phyloP scores from a whole-genome alignment of 1,140 invertebrate genomes.

The Chionoecetes opilio region DNA sequence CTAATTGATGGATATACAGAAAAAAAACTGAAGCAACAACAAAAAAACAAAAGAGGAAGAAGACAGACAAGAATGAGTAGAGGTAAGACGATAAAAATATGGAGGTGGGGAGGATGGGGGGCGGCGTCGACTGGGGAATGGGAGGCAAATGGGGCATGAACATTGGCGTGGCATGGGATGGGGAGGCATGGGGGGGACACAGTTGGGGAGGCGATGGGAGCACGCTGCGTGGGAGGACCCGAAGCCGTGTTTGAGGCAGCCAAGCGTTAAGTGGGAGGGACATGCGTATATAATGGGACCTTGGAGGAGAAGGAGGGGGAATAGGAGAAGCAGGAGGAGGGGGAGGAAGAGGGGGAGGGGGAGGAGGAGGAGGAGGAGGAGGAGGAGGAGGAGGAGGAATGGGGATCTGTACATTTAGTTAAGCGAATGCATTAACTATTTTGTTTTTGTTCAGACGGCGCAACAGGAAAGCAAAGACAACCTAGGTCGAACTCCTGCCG shows the following conservation, averaged over 20 bases:
- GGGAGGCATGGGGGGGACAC: background rate
- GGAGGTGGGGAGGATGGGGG: background rate
- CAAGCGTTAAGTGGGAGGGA: conserved; percentile 15
- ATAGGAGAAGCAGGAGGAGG: background rate
- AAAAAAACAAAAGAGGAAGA: background rate
- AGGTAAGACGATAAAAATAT: background rate
- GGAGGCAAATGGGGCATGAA: background rate
- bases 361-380: background rate
- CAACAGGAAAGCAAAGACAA: background rate
- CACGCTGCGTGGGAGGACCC: conserved; percentile 9
- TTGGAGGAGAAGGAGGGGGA: background rate
- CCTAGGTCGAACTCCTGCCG: no score
- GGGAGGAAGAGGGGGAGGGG: background rate
- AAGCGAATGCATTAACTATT: background rate
- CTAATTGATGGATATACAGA: background rate
- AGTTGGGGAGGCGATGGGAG: background rate
- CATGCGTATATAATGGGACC: background rate
- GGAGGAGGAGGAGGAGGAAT: background rate
- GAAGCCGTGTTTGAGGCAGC: background rate
- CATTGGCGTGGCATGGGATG: background rate
- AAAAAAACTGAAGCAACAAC: background rate
- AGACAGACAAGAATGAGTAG: background rate
- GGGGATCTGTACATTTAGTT: background rate
- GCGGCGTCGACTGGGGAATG: background rate
- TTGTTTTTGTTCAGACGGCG: background rate